phyloP scores from a whole-genome alignment of 2,888 invertebrate genomes.

The Lydus trimaculatus region DNA sequence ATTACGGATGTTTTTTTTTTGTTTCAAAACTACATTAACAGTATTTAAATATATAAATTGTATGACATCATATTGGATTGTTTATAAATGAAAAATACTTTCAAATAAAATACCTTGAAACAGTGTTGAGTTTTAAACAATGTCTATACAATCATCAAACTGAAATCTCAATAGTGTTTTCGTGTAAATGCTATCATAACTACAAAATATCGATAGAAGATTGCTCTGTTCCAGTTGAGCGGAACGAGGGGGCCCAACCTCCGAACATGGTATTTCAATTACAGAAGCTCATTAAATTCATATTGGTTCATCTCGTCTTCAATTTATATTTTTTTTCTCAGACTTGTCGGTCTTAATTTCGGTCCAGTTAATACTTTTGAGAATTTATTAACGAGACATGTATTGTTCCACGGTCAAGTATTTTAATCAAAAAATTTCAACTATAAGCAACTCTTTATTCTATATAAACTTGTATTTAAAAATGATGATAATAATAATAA shows the following conservation, averaged over 20 bases:
- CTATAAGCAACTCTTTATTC: background rate
- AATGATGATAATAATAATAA: too few species aligned
- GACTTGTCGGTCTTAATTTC: conserved; percentile 33
- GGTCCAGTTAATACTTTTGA: conserved; percentile 30
- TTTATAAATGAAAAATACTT: background rate
- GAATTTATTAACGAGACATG: conserved; percentile 18
- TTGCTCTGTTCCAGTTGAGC: conserved; percentile 34
- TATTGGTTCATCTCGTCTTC: conserved; percentile 35
- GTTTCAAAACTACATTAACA: background rate
- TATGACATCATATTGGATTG: background rate
- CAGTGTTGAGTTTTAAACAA: conserved; percentile 11
- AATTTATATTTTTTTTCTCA: conserved; percentile 32
- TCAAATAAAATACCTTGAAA: conserved; percentile 7
- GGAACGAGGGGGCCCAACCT: conserved; percentile 30
- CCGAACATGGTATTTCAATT: conserved; percentile 37
- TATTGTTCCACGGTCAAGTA: conserved; percentile 14
- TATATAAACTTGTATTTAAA: background rate
- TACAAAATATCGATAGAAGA: conserved; percentile 36
- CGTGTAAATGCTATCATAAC: conserved; percentile 36
- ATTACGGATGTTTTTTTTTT: background rate
- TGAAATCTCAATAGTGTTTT: conserved; percentile 36
- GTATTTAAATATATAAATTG: background rate
- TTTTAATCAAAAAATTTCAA: conserved; percentile 15
- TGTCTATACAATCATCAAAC: conserved; percentile 28
- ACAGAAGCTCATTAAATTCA: conserved; percentile 37